Evolutionary conservation across 2,113 vertebrate species (phyloP), one percentile per base, ranked within the genome.

Genomic region (Piprites chloris): DNA sequence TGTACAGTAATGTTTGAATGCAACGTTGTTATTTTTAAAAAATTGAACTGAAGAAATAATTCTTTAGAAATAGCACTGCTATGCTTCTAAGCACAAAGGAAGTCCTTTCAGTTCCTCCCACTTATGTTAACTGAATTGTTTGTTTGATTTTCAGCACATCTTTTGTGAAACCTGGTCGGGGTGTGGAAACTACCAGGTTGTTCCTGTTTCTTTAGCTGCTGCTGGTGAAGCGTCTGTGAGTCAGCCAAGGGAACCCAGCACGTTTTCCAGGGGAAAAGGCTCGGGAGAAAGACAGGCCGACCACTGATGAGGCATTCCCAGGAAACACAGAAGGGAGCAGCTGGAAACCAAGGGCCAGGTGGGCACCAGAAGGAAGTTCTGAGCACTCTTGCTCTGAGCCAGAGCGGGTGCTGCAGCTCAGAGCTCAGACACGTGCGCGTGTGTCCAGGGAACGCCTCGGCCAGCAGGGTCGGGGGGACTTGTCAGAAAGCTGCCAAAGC

Each of bases 311-410:
- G 59, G 52, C 75, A 67, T 24, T 80, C 89, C 88, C 58, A 97
- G 71, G 50, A 68, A 61, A 68, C 44, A 91, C 39, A 93, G 79
- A 85, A 78, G 44, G 49, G 44, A 91, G 79, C 83, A 61, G 93
- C 97, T 95, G 47, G 77, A 89, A 76, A 69, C 2, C 3, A 76
- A 77, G 39, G 47, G 59, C 83, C 88, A 79, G 79, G 87, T 96
- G 96, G 91, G 56, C 32, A 33, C 63, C 96, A 96, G 90, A 95
- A 96, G 78, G 75, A 46, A 86, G 30, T 35, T 42, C 61, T 80
- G 41, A 87, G 53, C 37, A 9, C 71, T 67, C 49, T 22, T 39
- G 15, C 53, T 96, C 89, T 77, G 52, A 42, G 41, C 42, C 15
- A 42, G 42, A 42, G 23, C 59, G 81, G 73, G 26, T 37, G 46